A percentile compares a stretch with the other conserved stretches of the same genome.
Conservation (phyloP, 2,113 vertebrate genomes). For the Brachirus orientalis region DNA sequence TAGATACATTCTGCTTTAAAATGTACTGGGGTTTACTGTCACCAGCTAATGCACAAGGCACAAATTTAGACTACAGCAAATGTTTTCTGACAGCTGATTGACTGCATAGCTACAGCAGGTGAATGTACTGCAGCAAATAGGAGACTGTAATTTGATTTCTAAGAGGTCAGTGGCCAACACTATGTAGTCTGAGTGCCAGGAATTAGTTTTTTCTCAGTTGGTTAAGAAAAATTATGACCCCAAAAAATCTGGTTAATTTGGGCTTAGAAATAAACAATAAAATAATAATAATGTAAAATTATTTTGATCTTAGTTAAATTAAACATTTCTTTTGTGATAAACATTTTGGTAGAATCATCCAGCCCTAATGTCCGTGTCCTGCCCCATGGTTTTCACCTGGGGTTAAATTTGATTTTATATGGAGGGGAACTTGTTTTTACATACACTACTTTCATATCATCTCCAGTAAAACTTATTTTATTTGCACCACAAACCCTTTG, state of each 20-base stretch:
- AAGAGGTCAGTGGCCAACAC: conserved; percentile 29
- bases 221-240: not conserved
- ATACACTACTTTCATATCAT: too few species aligned
- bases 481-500: too few species aligned
- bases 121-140: conserved; percentile 30
- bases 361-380: too few species aligned
- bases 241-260: not conserved
- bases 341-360: too few species aligned
- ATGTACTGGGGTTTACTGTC: not conserved
- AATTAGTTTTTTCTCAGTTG: not conserved
- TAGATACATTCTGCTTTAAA: not conserved
- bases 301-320: too few species aligned
- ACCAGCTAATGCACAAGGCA: conserved; percentile 17
- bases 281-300: too few species aligned
- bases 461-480: too few species aligned
- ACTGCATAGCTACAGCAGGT: conserved; percentile 52
- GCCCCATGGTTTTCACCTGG: too few species aligned
- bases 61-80: conserved; percentile 57
- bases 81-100: conserved; percentile 44
- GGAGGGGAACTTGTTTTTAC: too few species aligned
- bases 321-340: too few species aligned
- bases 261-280: too few species aligned
- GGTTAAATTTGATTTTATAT: too few species aligned
- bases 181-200: not conserved
- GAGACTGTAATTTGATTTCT: conserved; percentile 35